Evolutionary conservation across 1,140 invertebrate species (phyloP).

Genomic region (Brachystomella parvula): DNA sequence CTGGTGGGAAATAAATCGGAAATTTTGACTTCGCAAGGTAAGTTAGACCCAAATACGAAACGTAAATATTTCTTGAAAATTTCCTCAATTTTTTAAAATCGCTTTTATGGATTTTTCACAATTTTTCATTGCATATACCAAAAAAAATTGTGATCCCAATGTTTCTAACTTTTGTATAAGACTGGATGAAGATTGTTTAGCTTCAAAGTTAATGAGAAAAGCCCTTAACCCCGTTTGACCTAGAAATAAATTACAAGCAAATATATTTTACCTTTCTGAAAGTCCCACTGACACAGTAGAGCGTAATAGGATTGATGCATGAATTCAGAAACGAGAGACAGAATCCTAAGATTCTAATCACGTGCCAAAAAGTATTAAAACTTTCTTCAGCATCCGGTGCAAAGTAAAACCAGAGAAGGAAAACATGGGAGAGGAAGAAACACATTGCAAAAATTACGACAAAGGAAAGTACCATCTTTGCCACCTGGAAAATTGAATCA

Average conservation of each 20-base stretch:
- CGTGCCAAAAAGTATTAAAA: conserved; percentile 80
- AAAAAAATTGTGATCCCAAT: too few relatives aligned
- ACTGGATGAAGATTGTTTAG: too few relatives aligned
- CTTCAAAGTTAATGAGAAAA: neutral
- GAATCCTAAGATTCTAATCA: conserved; percentile 73
- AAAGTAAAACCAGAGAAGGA: conserved; percentile 82
- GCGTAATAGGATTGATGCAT: conserved; percentile 83
- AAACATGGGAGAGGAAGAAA: conserved; percentile 76
- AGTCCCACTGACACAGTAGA: conserved; percentile 83
- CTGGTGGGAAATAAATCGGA: too few relatives aligned
- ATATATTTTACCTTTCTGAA: conserved; percentile 59
- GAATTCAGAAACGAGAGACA: conserved; percentile 80
- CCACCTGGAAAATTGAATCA: conserved; percentile 56
- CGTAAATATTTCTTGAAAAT: too few relatives aligned
- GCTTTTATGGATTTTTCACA: too few relatives aligned
- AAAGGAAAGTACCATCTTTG: conserved; percentile 79
- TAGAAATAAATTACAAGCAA: too few relatives aligned
- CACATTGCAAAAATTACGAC: conserved; percentile 83
- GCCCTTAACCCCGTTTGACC: too few relatives aligned
- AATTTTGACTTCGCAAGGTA: too few relatives aligned
- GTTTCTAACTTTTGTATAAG: too few relatives aligned
- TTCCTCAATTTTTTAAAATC: too few relatives aligned
- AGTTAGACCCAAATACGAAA: too few relatives aligned
- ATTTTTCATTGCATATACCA: too few relatives aligned
- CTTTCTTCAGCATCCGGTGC: conserved; percentile 59